These are phyloP conservation scores for Lochmaea capreae DNA, from an alignment of 2,888 invertebrate species.

Conservation along the genomic window DNA sequence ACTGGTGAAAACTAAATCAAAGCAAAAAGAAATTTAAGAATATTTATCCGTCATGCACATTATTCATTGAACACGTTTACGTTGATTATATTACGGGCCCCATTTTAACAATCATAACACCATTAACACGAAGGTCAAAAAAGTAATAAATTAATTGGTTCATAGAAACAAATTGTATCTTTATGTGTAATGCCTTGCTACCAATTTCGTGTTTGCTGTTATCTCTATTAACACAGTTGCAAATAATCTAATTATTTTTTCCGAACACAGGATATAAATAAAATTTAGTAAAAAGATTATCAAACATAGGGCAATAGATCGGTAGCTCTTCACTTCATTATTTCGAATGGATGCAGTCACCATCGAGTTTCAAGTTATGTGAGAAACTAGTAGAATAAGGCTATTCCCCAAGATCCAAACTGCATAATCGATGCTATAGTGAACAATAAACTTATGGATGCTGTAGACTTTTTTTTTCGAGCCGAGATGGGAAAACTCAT, in stretches of 20 bases:
- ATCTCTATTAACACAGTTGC: slow-evolving; percentile 14
- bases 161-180: slow-evolving; percentile 39
- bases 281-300: background rate
- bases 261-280: background rate
- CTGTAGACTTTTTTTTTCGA: too few species aligned
- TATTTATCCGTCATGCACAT: background rate
- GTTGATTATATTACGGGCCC: slow-evolving; percentile 1
- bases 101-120: slow-evolving; percentile 33
- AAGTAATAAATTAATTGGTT: slow-evolving; percentile 44
- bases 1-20: background rate
- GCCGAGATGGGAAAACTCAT: too few species aligned
- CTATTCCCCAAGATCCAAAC: too few species aligned
- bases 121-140: slow-evolving; percentile 43
- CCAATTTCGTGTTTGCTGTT: slow-evolving; percentile 25
- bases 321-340: too few species aligned
- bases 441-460: too few species aligned
- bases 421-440: too few species aligned
- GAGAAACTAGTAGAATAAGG: too few species aligned
- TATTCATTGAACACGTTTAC: background rate
- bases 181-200: slow-evolving; percentile 31
- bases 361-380: too few species aligned
- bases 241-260: background rate
- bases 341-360: too few species aligned
- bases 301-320: too few species aligned
- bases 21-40: background rate